Evolutionary conservation across 92 coral and sea anemone genomes (phyloP).

Genomic region (Paragorgia papillata): DNA sequence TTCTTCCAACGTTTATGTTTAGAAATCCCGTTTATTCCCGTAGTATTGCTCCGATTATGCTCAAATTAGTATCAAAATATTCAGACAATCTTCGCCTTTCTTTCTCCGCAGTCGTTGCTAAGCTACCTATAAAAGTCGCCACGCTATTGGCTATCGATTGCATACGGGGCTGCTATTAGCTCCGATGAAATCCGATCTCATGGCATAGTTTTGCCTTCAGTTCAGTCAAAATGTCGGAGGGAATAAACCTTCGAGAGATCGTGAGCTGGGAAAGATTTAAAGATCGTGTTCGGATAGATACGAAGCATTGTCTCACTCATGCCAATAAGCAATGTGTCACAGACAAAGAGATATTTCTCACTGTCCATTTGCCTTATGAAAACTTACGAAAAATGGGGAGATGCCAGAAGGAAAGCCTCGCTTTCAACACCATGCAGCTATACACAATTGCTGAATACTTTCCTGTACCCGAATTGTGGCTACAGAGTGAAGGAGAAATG

Average conservation of each 20-base stretch:
- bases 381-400: slow-evolving; percentile 34
- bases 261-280: slow-evolving; percentile 26
- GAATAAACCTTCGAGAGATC: slow-evolving; percentile 2
- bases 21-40: not conserved
- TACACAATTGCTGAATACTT: slow-evolving; percentile 33
- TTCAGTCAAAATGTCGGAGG: slow-evolving; percentile 35
- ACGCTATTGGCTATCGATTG: slow-evolving; percentile 11
- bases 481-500: slow-evolving; percentile 18
- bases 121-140: slow-evolving; percentile 4
- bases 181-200: not conserved
- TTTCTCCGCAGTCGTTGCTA: slow-evolving; percentile 1
- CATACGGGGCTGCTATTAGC: no score
- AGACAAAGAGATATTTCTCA: slow-evolving; percentile 24
- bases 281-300: slow-evolving; percentile 44
- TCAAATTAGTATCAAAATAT: slow-evolving; percentile 6
- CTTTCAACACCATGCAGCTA: slow-evolving; percentile 12
- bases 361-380: slow-evolving; percentile 31
- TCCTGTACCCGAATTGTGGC: not conserved
- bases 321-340: slow-evolving; percentile 29
- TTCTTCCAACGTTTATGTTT: not conserved
- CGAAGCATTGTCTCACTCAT: slow-evolving; percentile 37
- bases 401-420: slow-evolving; percentile 12
- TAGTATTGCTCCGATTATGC: not conserved
- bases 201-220: not conserved
- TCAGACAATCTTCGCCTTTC: slow-evolving; percentile 2